Conservation (phyloP, 2,888 invertebrate genomes). For the Cheiracanthium punctorium region DNA sequence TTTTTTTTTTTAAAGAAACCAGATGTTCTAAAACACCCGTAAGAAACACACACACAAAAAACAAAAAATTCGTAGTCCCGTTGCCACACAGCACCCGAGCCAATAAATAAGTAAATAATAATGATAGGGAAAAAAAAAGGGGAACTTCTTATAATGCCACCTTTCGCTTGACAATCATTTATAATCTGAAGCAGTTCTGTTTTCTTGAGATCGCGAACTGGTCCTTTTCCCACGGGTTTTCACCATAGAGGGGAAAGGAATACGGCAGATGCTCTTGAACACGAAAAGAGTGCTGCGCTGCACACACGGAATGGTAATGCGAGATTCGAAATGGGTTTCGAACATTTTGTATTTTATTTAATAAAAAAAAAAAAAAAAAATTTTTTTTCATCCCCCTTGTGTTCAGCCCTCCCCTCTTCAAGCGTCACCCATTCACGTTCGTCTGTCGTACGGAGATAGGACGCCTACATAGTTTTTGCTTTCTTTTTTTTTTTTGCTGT, state of each 20-base stretch:
- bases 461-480: slow-evolving; percentile 24
- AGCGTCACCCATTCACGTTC: neutral
- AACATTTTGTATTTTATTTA: neutral
- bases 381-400: slow-evolving; percentile 4
- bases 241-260: neutral
- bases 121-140: neutral
- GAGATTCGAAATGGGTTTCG: slow-evolving; percentile 28
- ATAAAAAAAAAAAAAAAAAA: too few species aligned
- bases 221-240: slow-evolving; percentile 51
- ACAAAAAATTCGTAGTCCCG: neutral
- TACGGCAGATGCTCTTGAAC: slow-evolving; percentile 46
- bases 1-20: neutral
- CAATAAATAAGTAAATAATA: neutral
- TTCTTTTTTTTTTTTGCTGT: neutral
- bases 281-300: slow-evolving; percentile 14
- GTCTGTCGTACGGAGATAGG: too few species aligned
- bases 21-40: neutral
- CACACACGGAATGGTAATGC: slow-evolving; percentile 41
- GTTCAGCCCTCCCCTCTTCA: neutral
- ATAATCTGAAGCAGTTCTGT: slow-evolving; percentile 19
- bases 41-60: neutral
- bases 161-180: neutral
- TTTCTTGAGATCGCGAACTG: slow-evolving; percentile 20
- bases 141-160: neutral
- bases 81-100: neutral